phyloP scores from a whole-genome alignment of 2,113 vertebrate species.

The Danionella cerebrum region DNA sequence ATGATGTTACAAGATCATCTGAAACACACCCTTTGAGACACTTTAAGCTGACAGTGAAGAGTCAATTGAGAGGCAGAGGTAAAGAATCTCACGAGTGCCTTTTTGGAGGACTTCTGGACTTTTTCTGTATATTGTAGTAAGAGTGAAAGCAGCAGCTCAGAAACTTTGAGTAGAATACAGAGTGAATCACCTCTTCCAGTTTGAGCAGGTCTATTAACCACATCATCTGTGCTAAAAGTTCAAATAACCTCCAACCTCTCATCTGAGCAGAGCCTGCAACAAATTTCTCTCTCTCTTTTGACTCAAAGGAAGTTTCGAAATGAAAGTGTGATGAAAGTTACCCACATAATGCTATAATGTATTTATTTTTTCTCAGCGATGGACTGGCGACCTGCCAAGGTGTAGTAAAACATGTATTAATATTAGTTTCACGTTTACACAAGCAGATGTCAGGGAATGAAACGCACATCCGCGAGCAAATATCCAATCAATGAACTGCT shows the following conservation, averaged over 20 bases:
- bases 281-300: not conserved
- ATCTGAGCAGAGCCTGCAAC: slow-evolving; percentile 43
- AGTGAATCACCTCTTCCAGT: slow-evolving; percentile 40
- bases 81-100: slow-evolving; percentile 28
- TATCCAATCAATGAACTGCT: too few species aligned
- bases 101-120: slow-evolving; percentile 39
- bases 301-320: not conserved
- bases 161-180: slow-evolving; percentile 42
- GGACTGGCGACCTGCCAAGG: too few species aligned
- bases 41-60: not conserved
- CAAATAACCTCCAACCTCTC: too few species aligned
- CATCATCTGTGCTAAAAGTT: slow-evolving; percentile 45
- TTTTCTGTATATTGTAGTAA: slow-evolving; percentile 18
- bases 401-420: too few species aligned
- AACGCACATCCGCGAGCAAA: too few species aligned
- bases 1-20: not conserved
- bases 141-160: slow-evolving; percentile 20
- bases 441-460: too few species aligned
- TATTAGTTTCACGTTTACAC: too few species aligned
- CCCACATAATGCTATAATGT: too few species aligned
- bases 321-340: too few species aligned
- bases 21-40: not conserved
- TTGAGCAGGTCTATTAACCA: slow-evolving; percentile 58
- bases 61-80: not conserved
- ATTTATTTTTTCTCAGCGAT: too few species aligned